Evolutionary conservation across 2,113 vertebrate species (phyloP), one percentile per base, ranked within the genome.

Genomic region (Dasyurus viverrinus): DNA sequence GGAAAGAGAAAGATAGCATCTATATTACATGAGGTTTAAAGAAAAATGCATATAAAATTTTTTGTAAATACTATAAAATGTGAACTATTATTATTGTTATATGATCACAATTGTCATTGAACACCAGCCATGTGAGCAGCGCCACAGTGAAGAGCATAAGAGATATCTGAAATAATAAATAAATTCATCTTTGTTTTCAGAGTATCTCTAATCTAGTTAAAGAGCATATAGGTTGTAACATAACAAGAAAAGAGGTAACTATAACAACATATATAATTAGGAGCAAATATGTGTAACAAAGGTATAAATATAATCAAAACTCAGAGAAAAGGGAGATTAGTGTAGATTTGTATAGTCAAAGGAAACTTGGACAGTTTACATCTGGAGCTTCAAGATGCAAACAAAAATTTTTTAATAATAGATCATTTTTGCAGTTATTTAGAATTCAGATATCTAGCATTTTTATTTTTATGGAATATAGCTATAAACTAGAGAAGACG

Each of bases 401-500:
- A 84, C 22, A 60, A 47, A 91, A 89, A 53, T 4, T 36, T 53
- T 93, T 27, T 96, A 93, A 47, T 22, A 27, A 92, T 3, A 60
- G 76, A 53, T 55, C 90, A 6, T 23, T 91, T 90, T 95, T 92
- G 57, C 46, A 95, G 89, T 95, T 57, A 95, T 52, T 52, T 89
- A 50, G 46, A 92, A 89, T 94, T 91, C 47, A 54, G 54, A 94
- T 48, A 25, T 90, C 60, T n/a, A 92, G 1, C 14, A 54, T 93
- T 8, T n/a, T 93, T 36, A 52, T 8, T 90, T 93, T 36, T 53
- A 53, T 93, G 47, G 90, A 93, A 89, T 16, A 93, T 2, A 9
- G 25, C 23, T 11, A 92, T 96, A 95, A 22, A 94, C n/a, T 60
- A 89, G 91, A n/a, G 19, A 95, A 93, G 9, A 93, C 94, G 26